Base-by-base conservation (phyloP, 2,888 invertebrate genomes). In the Rhagonycha lutea region DNA sequence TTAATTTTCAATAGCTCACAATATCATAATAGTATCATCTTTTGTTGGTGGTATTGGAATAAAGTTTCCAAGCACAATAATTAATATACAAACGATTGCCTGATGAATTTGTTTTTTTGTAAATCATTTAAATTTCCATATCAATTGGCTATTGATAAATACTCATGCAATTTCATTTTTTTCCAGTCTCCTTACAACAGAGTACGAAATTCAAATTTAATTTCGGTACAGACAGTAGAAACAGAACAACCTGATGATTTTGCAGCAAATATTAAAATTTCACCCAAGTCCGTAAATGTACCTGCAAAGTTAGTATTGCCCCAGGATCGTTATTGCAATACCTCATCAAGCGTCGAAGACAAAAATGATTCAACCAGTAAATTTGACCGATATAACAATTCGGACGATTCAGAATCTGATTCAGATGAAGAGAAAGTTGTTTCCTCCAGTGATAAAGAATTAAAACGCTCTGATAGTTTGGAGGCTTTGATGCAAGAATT, bases 401-500 rank as follows among this genome's bases (percentile, higher is more conserved):
- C 88, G 0, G 89, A 89, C 0, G 87, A 87, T 70, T 78, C 80
- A 12, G 87, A 85, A 18, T 85, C 86, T 3, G 85, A 84, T 29
- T 84, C 85, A 18, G 84, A 85, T 14, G 81, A 85, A 14, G 81
- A 86, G 18, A 74, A 85, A n/a, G 87, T 81, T 61, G 23, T 14
- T 14, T 24, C 70, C 8, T 69, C 86, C 70, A 86, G 84, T 68
- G 84, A 83, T 61, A 85, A 84, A 14, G 87, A 88, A 80, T 84
- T 89, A 28, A 87, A 88, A 77, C 88, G 89, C 74, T 86, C 89
- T 68, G 88, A 88, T 78, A 90, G 90, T 81, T 84, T 90, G 67
- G 90, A 90, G 74, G 88, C 88, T 4, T 82, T 90, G 32, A 89
- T 90, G 88, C 86, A 89, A 71, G 90, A 90, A 79, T 86, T 90